These are phyloP conservation scores for Globicephala melas DNA, from an alignment of 2,113 vertebrate species.

Conservation along the genomic window DNA sequence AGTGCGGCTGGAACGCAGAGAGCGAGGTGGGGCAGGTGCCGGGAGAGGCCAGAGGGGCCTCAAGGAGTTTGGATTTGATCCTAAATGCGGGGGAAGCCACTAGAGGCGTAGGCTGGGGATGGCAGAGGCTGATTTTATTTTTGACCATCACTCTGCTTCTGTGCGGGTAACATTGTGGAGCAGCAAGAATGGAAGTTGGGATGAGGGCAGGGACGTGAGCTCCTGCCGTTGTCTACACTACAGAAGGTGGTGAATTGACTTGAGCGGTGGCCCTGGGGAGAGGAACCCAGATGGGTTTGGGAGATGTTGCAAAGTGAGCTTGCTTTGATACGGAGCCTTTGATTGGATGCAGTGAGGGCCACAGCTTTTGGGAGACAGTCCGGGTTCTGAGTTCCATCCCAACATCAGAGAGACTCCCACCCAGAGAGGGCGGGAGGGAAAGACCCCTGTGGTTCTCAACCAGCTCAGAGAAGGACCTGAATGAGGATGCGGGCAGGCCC, in stretches of 20 bases:
- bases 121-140: not conserved
- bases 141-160: too few relatives aligned
- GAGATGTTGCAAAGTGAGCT: too few relatives aligned
- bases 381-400: not conserved
- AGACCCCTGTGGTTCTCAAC: fast-evolving
- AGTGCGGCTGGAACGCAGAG: not conserved
- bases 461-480: not conserved
- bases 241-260: fast-evolving
- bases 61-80: fast-evolving
- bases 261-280: not conserved
- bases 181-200: not conserved
- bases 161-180: fast-evolving
- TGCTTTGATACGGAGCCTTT: not conserved
- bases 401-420: not conserved
- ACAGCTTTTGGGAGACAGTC: not conserved
- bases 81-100: too few relatives aligned
- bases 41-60: not conserved
- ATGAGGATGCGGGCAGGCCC: not conserved
- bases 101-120: too few relatives aligned
- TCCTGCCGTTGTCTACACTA: fast-evolving
- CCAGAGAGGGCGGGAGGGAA: fast-evolving
- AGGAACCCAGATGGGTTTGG: fast-evolving
- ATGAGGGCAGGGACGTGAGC: too few relatives aligned
- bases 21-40: fast-evolving
- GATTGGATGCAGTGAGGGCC: fast-evolving